A percentile compares a stretch with the other conserved stretches of the same genome.
Evolutionary conservation across 1,140 invertebrate genomes (phyloP).

Genomic region (Plutomurus gul): DNA sequence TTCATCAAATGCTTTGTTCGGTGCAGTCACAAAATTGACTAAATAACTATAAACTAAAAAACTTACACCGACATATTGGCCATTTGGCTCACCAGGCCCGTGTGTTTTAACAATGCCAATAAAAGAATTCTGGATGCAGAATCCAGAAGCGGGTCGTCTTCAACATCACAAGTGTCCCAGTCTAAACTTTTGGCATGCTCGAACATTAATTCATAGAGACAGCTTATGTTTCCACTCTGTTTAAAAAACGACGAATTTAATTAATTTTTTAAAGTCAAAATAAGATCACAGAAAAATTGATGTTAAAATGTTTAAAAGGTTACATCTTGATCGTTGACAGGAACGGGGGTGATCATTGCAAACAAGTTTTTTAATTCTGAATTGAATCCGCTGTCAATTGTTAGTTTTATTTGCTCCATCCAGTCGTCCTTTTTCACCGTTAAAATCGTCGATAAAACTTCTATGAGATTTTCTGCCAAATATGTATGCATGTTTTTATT

Average conservation of each 20-base stretch:
- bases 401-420: constrained; percentile 34
- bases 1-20: background rate
- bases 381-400: background rate
- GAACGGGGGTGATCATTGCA: constrained; percentile 42
- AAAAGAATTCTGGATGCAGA: constrained; percentile 62
- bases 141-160: constrained; percentile 61
- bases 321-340: constrained; percentile 29
- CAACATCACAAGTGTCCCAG: constrained; percentile 62
- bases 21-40: background rate
- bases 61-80: constrained; percentile 51
- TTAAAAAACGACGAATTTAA: background rate
- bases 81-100: constrained; percentile 56
- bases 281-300: no score
- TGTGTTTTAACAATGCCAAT: constrained; percentile 64
- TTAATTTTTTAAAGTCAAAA: background rate
- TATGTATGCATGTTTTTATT: no score
- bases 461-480: constrained; percentile 22
- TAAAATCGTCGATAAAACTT: constrained; percentile 26
- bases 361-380: constrained; percentile 29
- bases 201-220: constrained; percentile 52
- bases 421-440: constrained; percentile 36
- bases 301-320: background rate
- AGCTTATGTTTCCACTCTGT: constrained; percentile 33
- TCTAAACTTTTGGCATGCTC: constrained; percentile 57
- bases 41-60: background rate